Conservation (phyloP, 2,797 vertebrate species). For the Odontamblyopus rebecca region DNA sequence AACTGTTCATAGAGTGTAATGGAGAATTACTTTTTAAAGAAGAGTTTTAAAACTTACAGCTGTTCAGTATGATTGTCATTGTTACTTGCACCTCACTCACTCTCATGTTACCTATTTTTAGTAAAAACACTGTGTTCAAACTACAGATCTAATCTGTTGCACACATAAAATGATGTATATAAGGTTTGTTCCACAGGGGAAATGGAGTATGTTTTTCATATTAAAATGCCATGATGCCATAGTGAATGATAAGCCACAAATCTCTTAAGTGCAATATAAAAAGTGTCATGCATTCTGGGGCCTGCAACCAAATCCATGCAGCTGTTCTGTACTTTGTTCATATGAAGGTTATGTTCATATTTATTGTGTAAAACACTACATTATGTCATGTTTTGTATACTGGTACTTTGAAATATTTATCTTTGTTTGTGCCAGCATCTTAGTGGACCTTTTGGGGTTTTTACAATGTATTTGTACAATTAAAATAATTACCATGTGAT, state of each 20-base stretch:
- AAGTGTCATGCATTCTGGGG: constrained; percentile 15
- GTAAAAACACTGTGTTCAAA: neutral
- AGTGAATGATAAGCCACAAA: constrained; percentile 4
- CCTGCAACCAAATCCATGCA: constrained; percentile 27
- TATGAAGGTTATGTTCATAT: constrained; percentile 49
- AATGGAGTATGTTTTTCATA: constrained; percentile 45
- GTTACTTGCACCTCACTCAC: neutral
- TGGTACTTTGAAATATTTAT: constrained; percentile 64
- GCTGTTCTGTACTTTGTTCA: constrained; percentile 27
- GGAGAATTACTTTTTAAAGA: constrained; percentile 4
- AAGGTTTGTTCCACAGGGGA: constrained; percentile 39
- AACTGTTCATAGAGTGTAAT: neutral
- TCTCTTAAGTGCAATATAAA: constrained; percentile 15
- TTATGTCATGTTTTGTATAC: constrained; percentile 47
- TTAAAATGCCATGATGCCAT: constrained; percentile 45
- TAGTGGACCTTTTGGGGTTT: constrained; percentile 34
- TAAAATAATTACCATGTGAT: constrained; percentile 27
- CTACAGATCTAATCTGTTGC: constrained; percentile 2
- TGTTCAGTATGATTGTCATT: neutral
- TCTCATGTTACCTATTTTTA: neutral
- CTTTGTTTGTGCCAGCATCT: constrained; percentile 44
- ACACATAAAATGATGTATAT: neutral
- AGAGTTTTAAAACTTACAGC: neutral
- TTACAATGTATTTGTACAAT: constrained; percentile 25
- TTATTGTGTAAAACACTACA: constrained; percentile 76